These are phyloP conservation scores for Helicoverpa zea DNA, from an alignment of 1,140 invertebrate genomes.

Conservation along the genomic window DNA sequence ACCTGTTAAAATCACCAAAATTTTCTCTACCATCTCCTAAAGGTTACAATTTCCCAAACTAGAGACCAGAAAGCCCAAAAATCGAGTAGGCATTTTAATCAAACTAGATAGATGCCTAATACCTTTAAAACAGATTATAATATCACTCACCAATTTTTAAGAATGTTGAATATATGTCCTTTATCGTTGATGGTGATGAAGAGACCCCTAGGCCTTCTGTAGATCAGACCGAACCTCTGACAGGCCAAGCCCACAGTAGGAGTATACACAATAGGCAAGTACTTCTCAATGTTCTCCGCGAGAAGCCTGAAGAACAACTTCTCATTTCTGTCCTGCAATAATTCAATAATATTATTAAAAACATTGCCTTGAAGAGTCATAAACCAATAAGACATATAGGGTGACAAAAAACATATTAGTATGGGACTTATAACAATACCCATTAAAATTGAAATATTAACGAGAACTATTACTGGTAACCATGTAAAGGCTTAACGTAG, in stretches of 20 bases:
- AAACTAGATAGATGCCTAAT: no score
- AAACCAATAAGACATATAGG: no score
- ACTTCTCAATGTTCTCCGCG: conserved; percentile 96
- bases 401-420: no score
- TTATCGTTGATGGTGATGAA: conserved; percentile 99
- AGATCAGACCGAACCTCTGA: conserved; percentile 98
- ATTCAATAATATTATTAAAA: conserved; percentile 64
- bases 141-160: conserved; percentile 93
- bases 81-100: no score
- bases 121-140: no score
- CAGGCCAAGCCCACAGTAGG: conserved; percentile 99
- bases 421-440: no score
- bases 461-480: not conserved
- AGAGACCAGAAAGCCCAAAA: not conserved
- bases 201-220: conserved; percentile 96
- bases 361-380: not conserved
- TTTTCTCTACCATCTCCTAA: no score
- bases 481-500: not conserved
- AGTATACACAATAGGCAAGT: conserved; percentile 99
- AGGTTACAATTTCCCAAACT: no score
- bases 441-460: not conserved
- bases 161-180: conserved; percentile 96
- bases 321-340: conserved; percentile 96
- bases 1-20: no score
- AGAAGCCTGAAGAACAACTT: conserved; percentile 97